Percentiles rank a stretch among this genome's conserved stretches.
phyloP scores from a whole-genome alignment of 2,113 vertebrate species.

The Meleagris gallopavo region DNA sequence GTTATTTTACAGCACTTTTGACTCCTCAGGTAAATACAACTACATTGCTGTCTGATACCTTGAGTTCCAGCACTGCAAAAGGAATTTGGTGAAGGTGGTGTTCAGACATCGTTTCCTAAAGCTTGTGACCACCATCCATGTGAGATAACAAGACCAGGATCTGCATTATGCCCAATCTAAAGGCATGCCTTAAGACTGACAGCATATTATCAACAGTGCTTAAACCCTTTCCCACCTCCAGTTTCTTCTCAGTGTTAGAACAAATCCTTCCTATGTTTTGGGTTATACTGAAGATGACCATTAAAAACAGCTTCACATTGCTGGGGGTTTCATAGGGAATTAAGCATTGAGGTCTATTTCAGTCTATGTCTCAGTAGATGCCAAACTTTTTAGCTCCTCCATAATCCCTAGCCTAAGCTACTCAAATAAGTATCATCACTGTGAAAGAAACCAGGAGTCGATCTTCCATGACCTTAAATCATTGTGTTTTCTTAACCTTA shows the following conservation, averaged over 20 bases:
- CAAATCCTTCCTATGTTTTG: neutral
- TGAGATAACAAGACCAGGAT: neutral
- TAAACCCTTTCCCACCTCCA: neutral
- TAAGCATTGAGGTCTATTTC: neutral
- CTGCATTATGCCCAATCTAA: neutral
- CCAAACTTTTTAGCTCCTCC: neutral
- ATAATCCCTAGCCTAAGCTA: neutral
- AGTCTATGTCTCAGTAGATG: neutral
- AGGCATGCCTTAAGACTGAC: neutral
- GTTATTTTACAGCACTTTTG: conserved; percentile 47
- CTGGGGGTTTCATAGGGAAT: neutral
- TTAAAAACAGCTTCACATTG: neutral
- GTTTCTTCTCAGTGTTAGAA: neutral
- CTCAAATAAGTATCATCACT: neutral
- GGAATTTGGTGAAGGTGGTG: neutral
- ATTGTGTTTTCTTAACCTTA: neutral
- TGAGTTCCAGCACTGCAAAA: neutral
- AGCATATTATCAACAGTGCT: neutral
- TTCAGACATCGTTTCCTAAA: neutral
- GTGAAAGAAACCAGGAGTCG: neutral
- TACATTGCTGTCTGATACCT: neutral
- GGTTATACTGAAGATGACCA: neutral
- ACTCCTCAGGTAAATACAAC: conserved; percentile 24
- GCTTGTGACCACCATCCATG: neutral
- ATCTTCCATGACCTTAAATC: neutral